Evolutionary conservation across 2,797 vertebrate genomes (phyloP), one percentile per base, ranked within the genome.

Genomic region (Manis pentadactyla): DNA sequence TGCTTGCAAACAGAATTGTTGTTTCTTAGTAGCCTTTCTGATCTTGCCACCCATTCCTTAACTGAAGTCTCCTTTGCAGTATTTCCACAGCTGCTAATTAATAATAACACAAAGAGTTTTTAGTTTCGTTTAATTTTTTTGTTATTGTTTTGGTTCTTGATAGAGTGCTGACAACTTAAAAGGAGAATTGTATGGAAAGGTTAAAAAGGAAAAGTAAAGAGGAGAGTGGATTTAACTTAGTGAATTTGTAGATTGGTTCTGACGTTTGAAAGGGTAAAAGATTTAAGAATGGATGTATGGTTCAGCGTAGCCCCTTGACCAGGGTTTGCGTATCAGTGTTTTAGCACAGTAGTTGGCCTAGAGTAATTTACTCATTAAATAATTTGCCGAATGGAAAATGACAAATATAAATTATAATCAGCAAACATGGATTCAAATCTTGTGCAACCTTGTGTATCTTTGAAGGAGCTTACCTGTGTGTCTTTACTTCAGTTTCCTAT

Each of bases 51-150:
- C 96, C 78, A 69, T 96, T 96, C 90, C 19, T 94, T 74, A 93
- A 88, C 85, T 93, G 94, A 97, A 90, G 93, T 93, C 87, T 98
- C 92, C 79, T 7, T 82, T 95, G 95, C 97, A 96, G 97, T 98
- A 97, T 95, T 98, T 96, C 96, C 96, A 77, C 90, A 92, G 90
- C 81, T 97, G 74, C 95, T 88, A 31, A n/a, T 37, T 93, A 94
- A 79, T 89, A 91, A 92, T 73, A 81, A 12, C 49, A 69, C 66
- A 94, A 92, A 83, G 53, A 0, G 14, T 25, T 5, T 78, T 88
- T 79, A 27, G 31, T 78, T 53, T 34, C 17, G 14, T 74, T 49
- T 57, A 18, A 31, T 46, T 79, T 88, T 93, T 74, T 78, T 51
- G 77, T 90, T n/a, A 61, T 53, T 96, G 61, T 53, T 92, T 93